Base-by-base conservation (phyloP, 2,888 invertebrate genomes). In the Blera fallax region DNA sequence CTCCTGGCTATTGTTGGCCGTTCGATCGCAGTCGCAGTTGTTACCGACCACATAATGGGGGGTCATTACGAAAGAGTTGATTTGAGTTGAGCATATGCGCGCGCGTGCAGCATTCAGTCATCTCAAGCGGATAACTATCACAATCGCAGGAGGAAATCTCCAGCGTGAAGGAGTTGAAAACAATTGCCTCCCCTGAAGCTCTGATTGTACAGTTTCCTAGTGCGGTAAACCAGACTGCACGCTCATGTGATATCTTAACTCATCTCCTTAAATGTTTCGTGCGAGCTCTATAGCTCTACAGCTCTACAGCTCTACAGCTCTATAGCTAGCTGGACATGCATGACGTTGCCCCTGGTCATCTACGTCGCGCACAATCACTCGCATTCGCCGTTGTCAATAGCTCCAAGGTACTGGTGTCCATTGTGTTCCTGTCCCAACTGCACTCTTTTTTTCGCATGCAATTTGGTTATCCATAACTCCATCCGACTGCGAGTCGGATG, bases 171-270 rank as follows among this genome's bases (percentile, higher is more conserved):
- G 64, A 73, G 72, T 80, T 60, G 24, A 70, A 85, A 80, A 85
- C 84, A 85, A 85, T 85, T 80, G 80, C 65, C 70, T 60, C 48
- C 80, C 80, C 80, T 80, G 70, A 58, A 80, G 84, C 76, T 65
- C 58, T 76, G 69, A 79, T 60, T 32, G 50, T 58, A 73, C 79
- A 40, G 64, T 80, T 74, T 79, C 62, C 43, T 69, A 54, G 73
- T 60, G 43, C 72, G n/a, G n/a, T n/a, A n/a, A n/a, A n/a, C n/a
- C n/a, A n/a, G n/a, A n/a, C n/a, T 58, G 45, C 80, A 72, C 70
- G 69, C 69, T 80, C 80, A 54, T 81, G 67, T 85, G 85, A 85
- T 85, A 85, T 85, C 85, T 85, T 85, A 85, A 85, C 85, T 85
- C 85, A 85, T 85, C 85, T 81, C 76, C 81, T 65, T 67, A 81